Percentiles rank a stretch among this genome's conserved stretches.
phyloP scores from a whole-genome alignment of 2,888 invertebrate species.

The Ephialtes manifestator region DNA sequence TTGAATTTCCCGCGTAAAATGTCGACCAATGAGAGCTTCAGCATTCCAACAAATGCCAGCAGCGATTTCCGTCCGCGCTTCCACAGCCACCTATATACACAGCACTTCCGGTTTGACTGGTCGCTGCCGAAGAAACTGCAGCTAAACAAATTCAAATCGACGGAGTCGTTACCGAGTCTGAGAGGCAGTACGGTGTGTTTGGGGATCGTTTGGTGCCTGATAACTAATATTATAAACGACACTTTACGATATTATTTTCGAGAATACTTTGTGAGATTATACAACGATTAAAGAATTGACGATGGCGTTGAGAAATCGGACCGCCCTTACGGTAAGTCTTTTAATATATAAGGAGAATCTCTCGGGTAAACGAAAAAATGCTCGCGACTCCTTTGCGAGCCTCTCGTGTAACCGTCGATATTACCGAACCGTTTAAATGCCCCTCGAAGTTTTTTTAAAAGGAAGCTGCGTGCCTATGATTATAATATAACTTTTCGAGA shows the following conservation, averaged over 20 bases:
- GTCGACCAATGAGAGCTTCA: slow-evolving; percentile 26
- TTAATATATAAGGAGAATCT: slow-evolving; percentile 36
- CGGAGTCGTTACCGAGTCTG: slow-evolving; percentile 77
- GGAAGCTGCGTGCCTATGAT: not conserved
- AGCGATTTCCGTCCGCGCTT: slow-evolving; percentile 58
- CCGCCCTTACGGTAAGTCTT: slow-evolving; percentile 78
- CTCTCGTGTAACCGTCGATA: slow-evolving; percentile 74
- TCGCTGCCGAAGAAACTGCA: slow-evolving; percentile 65
- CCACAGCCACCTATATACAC: slow-evolving; percentile 57
- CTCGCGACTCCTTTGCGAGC: slow-evolving; percentile 36
- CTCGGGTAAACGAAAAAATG: slow-evolving; percentile 11
- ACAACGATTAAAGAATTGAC: slow-evolving; percentile 60
- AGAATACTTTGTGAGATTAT: slow-evolving; percentile 49
- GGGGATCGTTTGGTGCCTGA: slow-evolving; percentile 66
- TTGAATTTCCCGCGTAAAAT: slow-evolving; percentile 49
- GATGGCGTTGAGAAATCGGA: slow-evolving; percentile 82
- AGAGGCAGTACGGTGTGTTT: slow-evolving; percentile 71
- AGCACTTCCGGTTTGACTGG: slow-evolving; percentile 40
- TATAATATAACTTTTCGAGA: not conserved
- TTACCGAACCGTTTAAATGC: slow-evolving; percentile 79
- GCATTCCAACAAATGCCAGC: slow-evolving; percentile 38
- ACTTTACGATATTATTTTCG: slow-evolving; percentile 46
- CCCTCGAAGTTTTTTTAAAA: slow-evolving; percentile 65
- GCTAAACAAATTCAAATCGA: slow-evolving; percentile 82
- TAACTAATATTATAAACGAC: slow-evolving; percentile 35